Percentiles rank a stretch among this genome's conserved stretches.
Evolutionary conservation across 2,888 invertebrate species (phyloP).

Genomic region (Eulithis prunata): DNA sequence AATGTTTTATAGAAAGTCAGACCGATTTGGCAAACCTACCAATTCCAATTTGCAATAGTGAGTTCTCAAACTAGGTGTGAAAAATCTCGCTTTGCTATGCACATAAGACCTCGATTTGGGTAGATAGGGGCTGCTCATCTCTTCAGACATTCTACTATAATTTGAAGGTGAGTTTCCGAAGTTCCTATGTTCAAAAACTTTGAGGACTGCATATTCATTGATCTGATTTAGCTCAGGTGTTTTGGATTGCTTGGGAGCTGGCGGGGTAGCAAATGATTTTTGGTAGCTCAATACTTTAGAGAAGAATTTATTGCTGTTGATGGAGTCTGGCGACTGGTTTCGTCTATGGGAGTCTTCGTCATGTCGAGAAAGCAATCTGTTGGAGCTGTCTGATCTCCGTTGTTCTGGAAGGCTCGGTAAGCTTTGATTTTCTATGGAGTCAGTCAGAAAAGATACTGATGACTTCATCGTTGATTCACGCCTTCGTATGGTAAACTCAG

Average conservation of each 20-base stretch:
- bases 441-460: conserved; percentile 41
- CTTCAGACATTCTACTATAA: conserved; percentile 41
- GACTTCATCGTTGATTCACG: conserved; percentile 38
- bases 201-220: conserved; percentile 38
- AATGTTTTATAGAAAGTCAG: conserved; percentile 9
- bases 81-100: conserved; percentile 29
- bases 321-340: conserved; percentile 14
- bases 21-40: conserved; percentile 38
- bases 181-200: conserved; percentile 40
- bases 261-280: conserved; percentile 27
- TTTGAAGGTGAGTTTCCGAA: conserved; percentile 37
- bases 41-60: conserved; percentile 44
- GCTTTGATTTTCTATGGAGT: conserved; percentile 58
- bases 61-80: conserved; percentile 30
- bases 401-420: conserved; percentile 52
- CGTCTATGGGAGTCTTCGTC: background rate
- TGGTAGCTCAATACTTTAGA: conserved; percentile 32
- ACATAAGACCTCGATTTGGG: conserved; percentile 34
- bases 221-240: conserved; percentile 40
- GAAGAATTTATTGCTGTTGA: conserved; percentile 29
- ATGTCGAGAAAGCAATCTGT: conserved; percentile 9
- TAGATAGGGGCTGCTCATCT: conserved; percentile 31
- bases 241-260: conserved; percentile 34
- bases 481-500: conserved; percentile 30
- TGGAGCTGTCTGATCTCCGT: conserved; percentile 25